Evolutionary conservation across 1,140 invertebrate genomes (phyloP).

Genomic region (Asbolus verrucosus): DNA sequence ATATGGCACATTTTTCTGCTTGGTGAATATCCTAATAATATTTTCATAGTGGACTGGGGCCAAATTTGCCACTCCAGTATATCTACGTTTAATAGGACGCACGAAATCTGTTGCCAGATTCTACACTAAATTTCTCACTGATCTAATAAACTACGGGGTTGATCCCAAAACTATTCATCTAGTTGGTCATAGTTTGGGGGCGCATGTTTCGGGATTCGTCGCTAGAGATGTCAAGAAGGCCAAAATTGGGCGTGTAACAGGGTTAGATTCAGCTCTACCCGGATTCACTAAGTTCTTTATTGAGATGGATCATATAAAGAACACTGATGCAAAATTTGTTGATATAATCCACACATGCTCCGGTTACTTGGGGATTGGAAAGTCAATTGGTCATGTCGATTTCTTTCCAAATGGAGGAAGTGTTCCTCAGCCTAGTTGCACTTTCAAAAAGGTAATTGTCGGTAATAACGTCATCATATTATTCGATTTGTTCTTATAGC

Average conservation of each 20-base stretch:
- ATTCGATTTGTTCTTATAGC: slow-evolving; percentile 25
- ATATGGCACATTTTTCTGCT: too few relatives aligned
- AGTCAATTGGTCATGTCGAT: slow-evolving; percentile 78
- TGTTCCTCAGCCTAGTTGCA: slow-evolving; percentile 79
- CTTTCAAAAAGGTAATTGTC: slow-evolving; percentile 7
- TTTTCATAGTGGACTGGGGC: slow-evolving; percentile 78
- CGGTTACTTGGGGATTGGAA: slow-evolving; percentile 72
- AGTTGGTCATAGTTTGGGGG: slow-evolving; percentile 88
- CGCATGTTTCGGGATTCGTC: slow-evolving; percentile 88
- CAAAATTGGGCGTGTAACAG: slow-evolving; percentile 73
- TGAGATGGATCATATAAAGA: slow-evolving; percentile 70
- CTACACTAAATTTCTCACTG: slow-evolving; percentile 72
- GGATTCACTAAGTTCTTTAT: slow-evolving; percentile 74
- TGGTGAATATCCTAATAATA: too few relatives aligned
- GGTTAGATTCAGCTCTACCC: slow-evolving; percentile 82
- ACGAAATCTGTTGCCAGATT: slow-evolving; percentile 74
- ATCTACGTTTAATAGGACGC: slow-evolving; percentile 73
- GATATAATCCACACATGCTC: slow-evolving; percentile 82
- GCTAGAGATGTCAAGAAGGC: slow-evolving; percentile 71
- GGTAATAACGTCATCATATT: not conserved
- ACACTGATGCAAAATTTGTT: slow-evolving; percentile 79
- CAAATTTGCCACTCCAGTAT: slow-evolving; percentile 71
- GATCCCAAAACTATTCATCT: slow-evolving; percentile 72
- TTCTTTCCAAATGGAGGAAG: slow-evolving; percentile 87
- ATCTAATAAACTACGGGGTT: slow-evolving; percentile 68